Percentiles rank a stretch among this genome's conserved stretches.
These are phyloP conservation scores for Sphaeridia pumilis DNA, from an alignment of 2,888 invertebrate genomes.

Conservation along the genomic window DNA sequence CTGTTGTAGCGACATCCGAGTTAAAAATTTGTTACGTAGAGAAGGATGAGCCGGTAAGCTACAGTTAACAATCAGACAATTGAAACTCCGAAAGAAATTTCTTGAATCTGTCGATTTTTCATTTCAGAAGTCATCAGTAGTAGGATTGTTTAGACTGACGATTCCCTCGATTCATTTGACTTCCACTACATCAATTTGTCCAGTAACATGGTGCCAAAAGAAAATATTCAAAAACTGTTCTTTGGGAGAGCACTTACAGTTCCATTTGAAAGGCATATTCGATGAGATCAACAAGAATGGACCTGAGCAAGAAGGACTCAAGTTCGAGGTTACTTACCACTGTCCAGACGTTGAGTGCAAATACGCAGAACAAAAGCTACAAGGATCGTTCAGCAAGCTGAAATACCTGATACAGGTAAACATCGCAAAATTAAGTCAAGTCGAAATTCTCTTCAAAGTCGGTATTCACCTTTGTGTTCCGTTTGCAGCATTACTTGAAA, in stretches of 20 bases:
- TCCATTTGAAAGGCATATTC: conserved; percentile 18
- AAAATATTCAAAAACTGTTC: conserved; percentile 25
- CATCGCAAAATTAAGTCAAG: conserved; percentile 1
- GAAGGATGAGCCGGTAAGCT: too few relatives aligned
- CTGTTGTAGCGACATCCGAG: too few relatives aligned
- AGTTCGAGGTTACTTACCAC: conserved; percentile 22
- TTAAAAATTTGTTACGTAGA: too few relatives aligned
- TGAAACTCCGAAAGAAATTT: background rate
- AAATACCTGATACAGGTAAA: conserved; percentile 43
- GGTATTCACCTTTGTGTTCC: background rate
- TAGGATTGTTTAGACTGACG: background rate
- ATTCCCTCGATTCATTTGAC: background rate
- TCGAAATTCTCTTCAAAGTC: background rate
- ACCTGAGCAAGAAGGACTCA: conserved; percentile 1
- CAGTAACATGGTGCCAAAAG: conserved; percentile 25
- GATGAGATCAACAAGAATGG: conserved; percentile 1
- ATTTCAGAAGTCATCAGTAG: background rate
- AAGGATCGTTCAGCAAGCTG: conserved; percentile 40
- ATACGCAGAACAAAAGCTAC: conserved; percentile 18
- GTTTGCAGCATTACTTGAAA: conserved; percentile 41
- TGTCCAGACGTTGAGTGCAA: conserved; percentile 25
- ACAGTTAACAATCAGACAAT: too few relatives aligned
- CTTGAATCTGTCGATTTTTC: background rate
- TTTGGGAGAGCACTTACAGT: conserved; percentile 25
- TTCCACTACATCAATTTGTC: conserved; percentile 14